Conservation (phyloP, 2,113 vertebrate genomes). For the Daubentonia madagascariensis region DNA sequence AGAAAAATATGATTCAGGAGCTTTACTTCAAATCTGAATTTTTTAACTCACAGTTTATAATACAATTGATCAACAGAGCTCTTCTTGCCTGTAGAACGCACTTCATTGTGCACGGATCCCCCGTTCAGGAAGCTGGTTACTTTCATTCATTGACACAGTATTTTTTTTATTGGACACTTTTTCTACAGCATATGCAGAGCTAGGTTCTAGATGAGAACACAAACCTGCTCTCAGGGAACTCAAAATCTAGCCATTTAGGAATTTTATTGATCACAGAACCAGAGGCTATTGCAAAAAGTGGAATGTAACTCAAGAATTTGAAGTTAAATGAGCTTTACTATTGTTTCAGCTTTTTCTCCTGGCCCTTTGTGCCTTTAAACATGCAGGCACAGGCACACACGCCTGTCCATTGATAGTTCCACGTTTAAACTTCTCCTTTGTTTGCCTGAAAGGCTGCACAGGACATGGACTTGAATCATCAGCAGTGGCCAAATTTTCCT, state of each 20-base stretch:
- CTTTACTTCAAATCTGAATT: background rate
- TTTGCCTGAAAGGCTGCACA: conserved; percentile 9
- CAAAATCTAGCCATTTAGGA: too few relatives aligned
- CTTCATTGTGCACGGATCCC: too few relatives aligned
- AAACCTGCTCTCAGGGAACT: background rate
- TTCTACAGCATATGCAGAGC: background rate
- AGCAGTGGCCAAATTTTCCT: conserved; percentile 51
- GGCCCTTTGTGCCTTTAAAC: background rate
- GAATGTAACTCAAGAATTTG: background rate
- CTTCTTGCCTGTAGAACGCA: fast-evolving
- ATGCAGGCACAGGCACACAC: fast-evolving
- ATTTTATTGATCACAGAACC: background rate
- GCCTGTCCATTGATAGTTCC: background rate
- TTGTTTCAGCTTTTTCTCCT: background rate
- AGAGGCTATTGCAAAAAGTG: background rate
- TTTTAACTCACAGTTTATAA: background rate
- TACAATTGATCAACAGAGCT: fast-evolving
- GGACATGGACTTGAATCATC: background rate
- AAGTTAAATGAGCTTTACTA: background rate
- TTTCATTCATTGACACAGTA: fast-evolving
- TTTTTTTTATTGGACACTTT: too few relatives aligned
- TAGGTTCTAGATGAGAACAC: background rate
- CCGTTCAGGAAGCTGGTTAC: background rate
- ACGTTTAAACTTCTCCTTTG: background rate
- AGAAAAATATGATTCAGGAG: background rate